Base-by-base conservation (phyloP, 2,797 vertebrate genomes). In the Dallia pectoralis region DNA sequence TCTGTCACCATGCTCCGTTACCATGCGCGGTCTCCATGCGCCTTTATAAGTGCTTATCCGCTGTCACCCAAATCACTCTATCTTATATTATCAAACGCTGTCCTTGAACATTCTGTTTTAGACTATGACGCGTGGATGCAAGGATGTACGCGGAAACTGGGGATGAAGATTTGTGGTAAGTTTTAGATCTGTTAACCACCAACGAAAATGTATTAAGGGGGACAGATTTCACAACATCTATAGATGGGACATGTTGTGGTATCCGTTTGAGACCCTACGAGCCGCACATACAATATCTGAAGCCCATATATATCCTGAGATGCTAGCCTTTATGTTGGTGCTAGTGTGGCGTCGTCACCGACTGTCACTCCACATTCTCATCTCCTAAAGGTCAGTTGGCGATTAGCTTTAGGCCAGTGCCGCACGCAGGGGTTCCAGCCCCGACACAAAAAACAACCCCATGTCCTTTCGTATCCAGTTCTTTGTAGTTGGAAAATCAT, bases 151-250 rank as follows among this genome's bases (percentile, higher is more conserved):
- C 93, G 95, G 91, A 99, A 99, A 89, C 95, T 99, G 87, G 97
- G 97, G 77, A 95, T 99, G 93, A 99, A 98, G 95, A 98, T 99
- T 53, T 99, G 97, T 74, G 97, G 97, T 99, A 92, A 96, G 97
- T 95, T 88, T 73, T 73, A 78, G 47, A 51, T 64, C 15, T 3
- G 44, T 40, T 4, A 33, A 48, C 14, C 33, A 66, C 36, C 44
- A 70, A 30, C 33, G 1, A 70, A 47, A 29, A 65, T 49, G 7
- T 49, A 27, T 30, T 19, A 1, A 44, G 40, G 11, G 11, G 40
- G 40, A 44, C 22, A 47, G 16, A 44, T 25, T 51, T 33, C 36
- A 25, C 36, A 40, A 19, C 33, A 44, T n/a, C n/a, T n/a, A 36
- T n/a, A 40, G 11, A 64, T 16, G 16, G 16, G 29, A 32, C 7